These are phyloP conservation scores for Temnothorax nylanderi DNA, from an alignment of 1,140 invertebrate genomes.

Conservation along the genomic window DNA sequence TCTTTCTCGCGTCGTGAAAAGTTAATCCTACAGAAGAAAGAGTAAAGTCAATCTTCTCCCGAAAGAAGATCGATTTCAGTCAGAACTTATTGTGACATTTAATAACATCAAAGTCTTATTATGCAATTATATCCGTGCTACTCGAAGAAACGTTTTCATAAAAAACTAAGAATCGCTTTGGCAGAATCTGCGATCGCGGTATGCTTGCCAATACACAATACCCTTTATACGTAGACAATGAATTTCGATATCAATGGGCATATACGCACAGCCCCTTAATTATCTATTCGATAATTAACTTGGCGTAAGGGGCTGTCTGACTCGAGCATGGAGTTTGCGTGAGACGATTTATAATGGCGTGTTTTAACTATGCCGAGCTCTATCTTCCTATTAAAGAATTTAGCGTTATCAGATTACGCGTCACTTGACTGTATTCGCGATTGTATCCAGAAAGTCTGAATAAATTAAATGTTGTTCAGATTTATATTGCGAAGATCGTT, in stretches of 20 bases:
- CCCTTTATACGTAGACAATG: slow-evolving; percentile 10
- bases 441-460: neutral
- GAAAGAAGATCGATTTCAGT: neutral
- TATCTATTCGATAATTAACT: slow-evolving; percentile 49
- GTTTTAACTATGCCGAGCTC: neutral
- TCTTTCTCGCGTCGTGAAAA: neutral
- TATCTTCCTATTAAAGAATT: neutral
- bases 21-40: neutral
- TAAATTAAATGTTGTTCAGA: neutral
- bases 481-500: neutral
- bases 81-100: neutral
- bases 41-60: neutral
- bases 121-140: neutral
- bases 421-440: neutral
- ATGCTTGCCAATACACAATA: neutral
- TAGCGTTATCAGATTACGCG: neutral
- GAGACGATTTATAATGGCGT: slow-evolving; percentile 21
- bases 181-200: neutral
- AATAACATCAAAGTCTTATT: neutral
- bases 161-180: neutral
- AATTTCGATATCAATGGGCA: slow-evolving; percentile 18
- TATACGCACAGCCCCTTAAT: neutral
- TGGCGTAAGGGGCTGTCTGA: neutral
- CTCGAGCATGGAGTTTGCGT: neutral
- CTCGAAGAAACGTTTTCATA: neutral